Evolutionary conservation across 1,140 invertebrate species (phyloP).

Genomic region (Platyscapa corneri): DNA sequence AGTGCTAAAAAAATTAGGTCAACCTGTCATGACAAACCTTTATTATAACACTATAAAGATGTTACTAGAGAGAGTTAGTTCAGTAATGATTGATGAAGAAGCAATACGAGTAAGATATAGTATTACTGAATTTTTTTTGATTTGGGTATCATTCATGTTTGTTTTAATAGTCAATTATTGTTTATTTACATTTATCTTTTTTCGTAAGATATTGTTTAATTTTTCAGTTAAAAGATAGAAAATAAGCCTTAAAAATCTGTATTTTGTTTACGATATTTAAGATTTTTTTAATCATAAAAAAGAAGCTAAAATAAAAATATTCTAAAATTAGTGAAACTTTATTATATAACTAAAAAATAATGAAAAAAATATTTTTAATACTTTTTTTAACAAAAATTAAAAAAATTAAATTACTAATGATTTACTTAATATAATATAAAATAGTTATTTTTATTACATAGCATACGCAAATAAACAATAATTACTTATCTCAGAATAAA

Average conservation of each 20-base stretch:
- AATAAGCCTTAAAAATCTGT: too few relatives aligned
- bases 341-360: too few relatives aligned
- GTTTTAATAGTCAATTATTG: conserved; percentile 13
- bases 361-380: too few relatives aligned
- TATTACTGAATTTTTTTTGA: background rate
- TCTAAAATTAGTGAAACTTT: too few relatives aligned
- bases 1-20: conserved; percentile 94
- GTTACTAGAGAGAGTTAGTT: conserved; percentile 93
- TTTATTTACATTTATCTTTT: background rate
- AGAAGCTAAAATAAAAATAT: too few relatives aligned
- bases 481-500: background rate
- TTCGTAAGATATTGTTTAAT: background rate
- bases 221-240: too few relatives aligned
- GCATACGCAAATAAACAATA: background rate
- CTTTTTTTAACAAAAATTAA: too few relatives aligned
- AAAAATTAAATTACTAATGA: too few relatives aligned
- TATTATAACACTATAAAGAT: conserved; percentile 98
- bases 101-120: conserved; percentile 79
- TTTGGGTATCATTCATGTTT: conserved; percentile 11
- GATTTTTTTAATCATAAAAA: too few relatives aligned
- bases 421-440: too few relatives aligned
- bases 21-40: conserved; percentile 94
- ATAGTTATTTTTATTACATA: background rate
- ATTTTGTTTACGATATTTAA: too few relatives aligned
- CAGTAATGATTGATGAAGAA: conserved; percentile 94